Evolutionary conservation across 2,113 vertebrate genomes (phyloP).

Genomic region (Lethenteron camtschaticum): DNA sequence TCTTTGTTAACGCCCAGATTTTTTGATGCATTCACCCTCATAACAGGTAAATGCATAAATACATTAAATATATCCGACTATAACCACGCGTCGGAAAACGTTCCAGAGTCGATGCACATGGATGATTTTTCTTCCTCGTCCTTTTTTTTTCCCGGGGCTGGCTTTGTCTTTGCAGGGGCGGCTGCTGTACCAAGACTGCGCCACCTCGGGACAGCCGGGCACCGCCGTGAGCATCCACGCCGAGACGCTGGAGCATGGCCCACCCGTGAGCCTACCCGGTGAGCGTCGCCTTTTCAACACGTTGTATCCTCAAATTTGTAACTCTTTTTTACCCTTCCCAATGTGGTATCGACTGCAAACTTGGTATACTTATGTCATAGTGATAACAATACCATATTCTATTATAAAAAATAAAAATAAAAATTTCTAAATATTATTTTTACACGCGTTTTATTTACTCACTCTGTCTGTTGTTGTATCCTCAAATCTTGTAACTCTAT

Average conservation of each 20-base stretch:
- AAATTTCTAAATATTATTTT: no score
- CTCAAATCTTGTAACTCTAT: conserved; percentile 5
- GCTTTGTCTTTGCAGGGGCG: conserved; percentile 34
- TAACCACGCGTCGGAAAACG: no score
- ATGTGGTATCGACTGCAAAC: not conserved
- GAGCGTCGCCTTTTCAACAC: no score
- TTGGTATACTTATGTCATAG: not conserved
- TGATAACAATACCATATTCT: not conserved
- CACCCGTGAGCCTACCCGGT: conserved; percentile 76
- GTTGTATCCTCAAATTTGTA: not conserved
- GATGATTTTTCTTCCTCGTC: no score
- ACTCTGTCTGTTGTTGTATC: not conserved
- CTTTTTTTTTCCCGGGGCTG: no score
- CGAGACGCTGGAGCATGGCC: conserved; percentile 85
- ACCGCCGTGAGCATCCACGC: conserved; percentile 81
- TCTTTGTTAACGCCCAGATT: no score
- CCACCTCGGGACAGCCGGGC: conserved; percentile 52
- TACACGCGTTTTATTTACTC: not conserved
- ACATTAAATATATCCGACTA: no score
- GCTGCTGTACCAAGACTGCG: conserved; percentile 77
- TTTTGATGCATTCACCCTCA: no score
- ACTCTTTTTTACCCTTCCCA: conserved; percentile 13
- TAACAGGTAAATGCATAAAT: no score
- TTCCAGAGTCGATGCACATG: no score
- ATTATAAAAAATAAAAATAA: no score